phyloP scores from a whole-genome alignment of 2,797 vertebrate genomes.

The Graptemys geographica region DNA sequence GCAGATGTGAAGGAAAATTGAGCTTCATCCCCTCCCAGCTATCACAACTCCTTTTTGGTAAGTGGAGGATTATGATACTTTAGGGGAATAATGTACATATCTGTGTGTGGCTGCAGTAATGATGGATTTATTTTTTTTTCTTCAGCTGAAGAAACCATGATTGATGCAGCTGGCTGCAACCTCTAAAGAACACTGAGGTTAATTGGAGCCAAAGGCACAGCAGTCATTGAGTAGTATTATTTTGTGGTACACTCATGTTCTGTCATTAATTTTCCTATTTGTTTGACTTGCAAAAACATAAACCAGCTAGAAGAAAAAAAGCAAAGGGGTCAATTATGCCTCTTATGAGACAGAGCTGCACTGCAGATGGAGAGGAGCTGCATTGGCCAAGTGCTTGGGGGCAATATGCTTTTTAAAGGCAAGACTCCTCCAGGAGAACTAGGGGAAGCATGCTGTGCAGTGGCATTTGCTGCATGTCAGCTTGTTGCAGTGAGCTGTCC shows the following conservation, averaged over 20 bases:
- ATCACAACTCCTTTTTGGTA: conserved; percentile 65
- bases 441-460: conserved; percentile 29
- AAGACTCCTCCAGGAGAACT: neutral
- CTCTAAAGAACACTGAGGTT: conserved; percentile 58
- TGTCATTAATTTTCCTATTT: conserved; percentile 71
- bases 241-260: conserved; percentile 49
- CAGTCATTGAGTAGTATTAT: conserved; percentile 61
- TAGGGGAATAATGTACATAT: conserved; percentile 49
- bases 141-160: conserved; percentile 64
- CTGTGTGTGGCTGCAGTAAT: conserved; percentile 59
- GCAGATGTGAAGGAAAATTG: conserved; percentile 56
- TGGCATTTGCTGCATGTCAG: conserved; percentile 26
- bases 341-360: conserved; percentile 15
- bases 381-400: conserved; percentile 22
- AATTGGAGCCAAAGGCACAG: conserved; percentile 69
- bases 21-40: conserved; percentile 49
- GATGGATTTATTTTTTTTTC: conserved; percentile 50
- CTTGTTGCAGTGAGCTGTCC: neutral
- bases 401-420: conserved; percentile 14
- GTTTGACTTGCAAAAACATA: conserved; percentile 51
- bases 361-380: conserved; percentile 32
- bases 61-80: conserved; percentile 71
- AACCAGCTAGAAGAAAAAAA: conserved; percentile 13
- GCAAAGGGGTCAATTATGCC: conserved; percentile 44
- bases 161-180: conserved; percentile 70